Percentiles rank a stretch among this genome's conserved stretches.
These are phyloP conservation scores for Eudasyphora cyanicolor DNA, from an alignment of 2,888 invertebrate genomes.

Conservation along the genomic window DNA sequence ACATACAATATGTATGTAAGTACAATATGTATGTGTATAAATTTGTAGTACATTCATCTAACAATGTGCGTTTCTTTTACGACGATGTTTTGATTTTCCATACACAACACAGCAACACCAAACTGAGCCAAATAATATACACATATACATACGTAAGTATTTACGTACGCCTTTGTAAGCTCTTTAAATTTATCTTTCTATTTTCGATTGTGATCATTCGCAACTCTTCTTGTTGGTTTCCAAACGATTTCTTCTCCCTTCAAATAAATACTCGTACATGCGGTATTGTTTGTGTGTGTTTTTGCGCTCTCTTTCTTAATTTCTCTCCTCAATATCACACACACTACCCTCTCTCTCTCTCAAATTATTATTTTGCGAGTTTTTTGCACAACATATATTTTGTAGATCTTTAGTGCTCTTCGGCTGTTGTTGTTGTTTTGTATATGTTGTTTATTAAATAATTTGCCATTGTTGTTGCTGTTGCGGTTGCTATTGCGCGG, in stretches of 20 bases:
- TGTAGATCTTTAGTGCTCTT: constrained; percentile 24
- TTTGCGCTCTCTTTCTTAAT: constrained; percentile 45
- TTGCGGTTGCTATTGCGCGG: constrained; percentile 66
- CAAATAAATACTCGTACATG: constrained; percentile 26
- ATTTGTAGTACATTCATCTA: too few relatives aligned
- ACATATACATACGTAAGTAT: constrained; percentile 23
- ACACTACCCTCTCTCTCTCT: constrained; percentile 33
- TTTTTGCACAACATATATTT: constrained; percentile 60
- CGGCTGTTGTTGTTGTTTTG: constrained; percentile 40
- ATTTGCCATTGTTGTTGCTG: constrained; percentile 70
- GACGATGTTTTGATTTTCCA: constrained; percentile 30
- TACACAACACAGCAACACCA: constrained; percentile 23
- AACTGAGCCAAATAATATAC: background rate
- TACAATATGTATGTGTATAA: too few relatives aligned
- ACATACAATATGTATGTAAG: too few relatives aligned
- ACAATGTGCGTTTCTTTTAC: constrained; percentile 45
- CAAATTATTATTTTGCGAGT: constrained; percentile 55
- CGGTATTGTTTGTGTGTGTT: constrained; percentile 47
- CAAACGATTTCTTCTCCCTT: constrained; percentile 46
- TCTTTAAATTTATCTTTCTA: constrained; percentile 45
- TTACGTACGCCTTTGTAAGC: constrained; percentile 28
- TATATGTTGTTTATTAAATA: constrained; percentile 76
- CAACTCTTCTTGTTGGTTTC: constrained; percentile 15
- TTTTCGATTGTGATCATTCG: constrained; percentile 35
- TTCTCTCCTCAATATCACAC: constrained; percentile 28